Base-by-base conservation (phyloP, 2,888 invertebrate genomes). In the Melinaea menophilus region DNA sequence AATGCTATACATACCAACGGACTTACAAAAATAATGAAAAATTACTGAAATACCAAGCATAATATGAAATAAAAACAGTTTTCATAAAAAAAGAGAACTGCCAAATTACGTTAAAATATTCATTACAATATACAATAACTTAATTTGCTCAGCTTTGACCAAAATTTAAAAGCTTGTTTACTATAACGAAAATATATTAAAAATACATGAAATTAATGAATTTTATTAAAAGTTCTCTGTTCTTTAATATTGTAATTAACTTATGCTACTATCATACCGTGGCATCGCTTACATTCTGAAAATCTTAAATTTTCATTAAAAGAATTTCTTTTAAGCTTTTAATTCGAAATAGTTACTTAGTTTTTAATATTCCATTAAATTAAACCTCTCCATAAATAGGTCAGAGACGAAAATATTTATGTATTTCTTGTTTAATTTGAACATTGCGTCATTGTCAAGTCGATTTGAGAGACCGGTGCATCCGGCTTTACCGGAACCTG, bases 121-220 rank as follows among this genome's bases (percentile, higher is more conserved):
- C 54, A 66, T 66, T 66, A 66, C 56, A 55, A 61, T 61, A 56
- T 46, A 56, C 37, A 59, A 58, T 48, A 66, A 63, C 63, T 66
- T 66, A 58, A 66, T 66, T 63, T 63, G 63, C 56, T 56, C 58
- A 55, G 58, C 63, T 58, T 60, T 31, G 31, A 51, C 51, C 9
- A 31, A 51, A 51, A 31, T 51, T 51, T 51, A 51, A 51, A 31
- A 22, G 22, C 31, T 51, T 51, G 51, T 31, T 51, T 51, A 51
- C 51, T 31, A 48, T 48, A 48, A 41, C 41, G 41, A 9, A 41
- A 51, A n/a, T 48, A 13, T 48, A 51, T 51, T 51, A 51, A 51
- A 51, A 51, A 51, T 51, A 51, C 41, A 41, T 41, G 2, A 41
- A 41, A 0, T 41, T 9, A 9, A 9, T 9, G 22, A 9, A 41